These are phyloP conservation scores for Pogonomyrmex californicus DNA, from an alignment of 1,140 invertebrate genomes.

Conservation along the genomic window DNA sequence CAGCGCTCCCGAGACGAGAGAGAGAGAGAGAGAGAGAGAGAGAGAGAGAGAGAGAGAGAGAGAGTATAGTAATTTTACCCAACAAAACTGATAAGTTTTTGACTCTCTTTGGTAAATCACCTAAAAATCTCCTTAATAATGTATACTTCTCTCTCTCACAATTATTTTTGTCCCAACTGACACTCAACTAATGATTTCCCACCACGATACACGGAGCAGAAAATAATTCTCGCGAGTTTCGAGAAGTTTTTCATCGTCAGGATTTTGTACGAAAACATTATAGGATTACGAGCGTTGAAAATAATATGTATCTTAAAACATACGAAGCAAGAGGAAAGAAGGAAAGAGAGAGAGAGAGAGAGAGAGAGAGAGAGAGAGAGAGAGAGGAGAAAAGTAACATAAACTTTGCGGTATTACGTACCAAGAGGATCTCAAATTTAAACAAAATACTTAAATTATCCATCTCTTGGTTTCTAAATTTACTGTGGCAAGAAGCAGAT, in stretches of 20 bases:
- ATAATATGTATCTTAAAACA: slow-evolving; percentile 24
- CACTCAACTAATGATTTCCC: slow-evolving; percentile 36
- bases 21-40: background rate
- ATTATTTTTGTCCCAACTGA: slow-evolving; percentile 24
- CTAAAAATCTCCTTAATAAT: slow-evolving; percentile 22
- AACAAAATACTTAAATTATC: slow-evolving; percentile 38
- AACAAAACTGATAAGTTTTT: background rate
- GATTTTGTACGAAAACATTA: background rate
- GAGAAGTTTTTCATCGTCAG: background rate
- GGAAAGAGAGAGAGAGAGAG: too few relatives aligned
- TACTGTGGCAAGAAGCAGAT: background rate
- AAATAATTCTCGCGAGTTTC: slow-evolving; percentile 30
- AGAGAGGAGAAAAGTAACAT: background rate
- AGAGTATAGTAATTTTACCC: background rate
- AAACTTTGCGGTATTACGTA: slow-evolving; percentile 1
- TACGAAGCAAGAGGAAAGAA: too few relatives aligned
- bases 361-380: background rate
- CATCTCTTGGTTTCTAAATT: slow-evolving; percentile 14
- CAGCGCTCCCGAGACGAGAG: background rate
- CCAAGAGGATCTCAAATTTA: slow-evolving; percentile 11
- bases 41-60: background rate
- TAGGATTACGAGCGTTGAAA: background rate
- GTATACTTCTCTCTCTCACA: background rate
- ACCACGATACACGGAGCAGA: background rate
- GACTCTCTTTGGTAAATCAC: background rate